Base-by-base conservation (phyloP, 1,140 invertebrate species). In the Melitaea cinxia region DNA sequence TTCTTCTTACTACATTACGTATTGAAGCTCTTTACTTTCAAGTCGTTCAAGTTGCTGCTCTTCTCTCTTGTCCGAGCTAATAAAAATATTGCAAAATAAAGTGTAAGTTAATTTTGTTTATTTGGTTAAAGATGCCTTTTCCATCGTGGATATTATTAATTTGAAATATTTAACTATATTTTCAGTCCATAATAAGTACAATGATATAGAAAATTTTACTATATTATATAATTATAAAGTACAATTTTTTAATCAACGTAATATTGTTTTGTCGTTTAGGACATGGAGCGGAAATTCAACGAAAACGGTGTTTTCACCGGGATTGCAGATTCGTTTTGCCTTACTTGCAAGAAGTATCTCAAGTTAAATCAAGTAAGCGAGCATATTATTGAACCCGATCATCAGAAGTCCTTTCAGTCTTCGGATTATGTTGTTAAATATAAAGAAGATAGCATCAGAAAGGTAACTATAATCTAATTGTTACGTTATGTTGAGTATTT, bases 301-400 rank as follows among this genome's bases (percentile, higher is more conserved):
- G 62, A 39, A 12, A 76, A 72, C 35, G 61, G 59, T 9, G 70
- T 82, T 1, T 39, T 82, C 1, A 73, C 68, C 4, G 75, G 80
- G 5, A 45, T 55, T 9, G 26, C 78, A 0, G 70, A 75, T 42
- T 73, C 45, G 2, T 70, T 69, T 55, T 82, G 80, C 19, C 52
- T 82, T 5, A 65, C 71, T 1, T 82, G 77, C 50, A 64, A 80
- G 37, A 37, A 6, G 5, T 56, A 72, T 28, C 39, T 78, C 15
- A 59, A 47, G 28, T 55, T 55, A 14, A 61, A 73, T 0, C 53
- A 64, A 19, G 35, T 68, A 1, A 19, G 62, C 1, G 37, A 14
- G 4, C 80, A 82, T 30, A 72, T 75, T 0, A 21, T 6, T 2
- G 49, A 35, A 1, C 21, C 65, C 0, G 52, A 21, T 4, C 80